Base-by-base conservation (phyloP, 2,888 invertebrate species). In the Tholera decimalis region DNA sequence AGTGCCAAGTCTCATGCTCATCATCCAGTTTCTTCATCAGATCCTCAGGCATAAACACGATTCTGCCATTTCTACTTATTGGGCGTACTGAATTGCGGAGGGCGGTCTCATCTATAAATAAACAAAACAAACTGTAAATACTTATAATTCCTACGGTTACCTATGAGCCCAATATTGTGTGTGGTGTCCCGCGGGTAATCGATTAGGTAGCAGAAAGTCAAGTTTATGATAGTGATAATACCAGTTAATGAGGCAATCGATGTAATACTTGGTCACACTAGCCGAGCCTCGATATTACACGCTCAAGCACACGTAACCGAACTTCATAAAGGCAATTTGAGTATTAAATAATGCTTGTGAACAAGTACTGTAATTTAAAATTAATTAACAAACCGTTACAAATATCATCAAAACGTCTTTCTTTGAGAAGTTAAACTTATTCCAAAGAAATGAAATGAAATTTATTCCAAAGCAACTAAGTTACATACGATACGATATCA, bases 1-100 rank as follows among this genome's bases (percentile, higher is more conserved):
- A 93, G 72, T 95, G 95, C 95, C 95, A 95, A 1, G 80, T 86
- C 8, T 79, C 84, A 24, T 82, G 73, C 68, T 95, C 94, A 8
- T 87, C 86, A 2, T 83, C 82, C 28, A 95, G 57, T 69, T 86
- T 92, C 55, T 55, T 85, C 80, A 90, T 84, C 33, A 95, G 77
- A 8, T 89, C 85, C 28, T 88, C 88, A 0, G 86, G 85, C 80
- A 94, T 89, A 54, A 82, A 88, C 44, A 93, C 84, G 0, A 85
- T 78, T 51, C 88, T 85, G 37, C 94, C 95, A 89, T 92, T 85
- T 71, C 85, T 84, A 67, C 85, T 43, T 83, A 88, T 35, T 67
- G 83, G 60, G 73, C 77, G 61, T 78, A 88, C 67, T 39, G 75
- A 60, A 24, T 64, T 50, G 9, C 54, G 39, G 8, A 60, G 60